Evolutionary conservation across 2,888 invertebrate genomes (phyloP).

Genomic region (Oxycera nigricornis): DNA sequence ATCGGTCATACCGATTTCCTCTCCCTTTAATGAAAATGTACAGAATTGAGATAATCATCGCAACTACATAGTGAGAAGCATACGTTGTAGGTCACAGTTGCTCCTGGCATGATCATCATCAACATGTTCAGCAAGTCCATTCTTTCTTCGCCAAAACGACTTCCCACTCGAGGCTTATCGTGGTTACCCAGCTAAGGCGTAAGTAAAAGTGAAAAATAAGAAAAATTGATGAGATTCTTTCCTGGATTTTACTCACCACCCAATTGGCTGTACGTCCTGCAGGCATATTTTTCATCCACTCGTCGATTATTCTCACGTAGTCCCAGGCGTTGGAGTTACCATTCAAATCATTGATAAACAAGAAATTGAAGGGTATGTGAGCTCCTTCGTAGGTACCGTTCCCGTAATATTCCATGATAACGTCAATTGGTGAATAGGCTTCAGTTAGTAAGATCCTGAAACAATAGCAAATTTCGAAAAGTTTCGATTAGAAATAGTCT

Average conservation of each 20-base stretch:
- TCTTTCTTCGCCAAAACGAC: constrained; percentile 69
- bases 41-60: constrained; percentile 56
- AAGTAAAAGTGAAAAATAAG: background rate
- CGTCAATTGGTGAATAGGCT: constrained; percentile 65
- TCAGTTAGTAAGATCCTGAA: constrained; percentile 68
- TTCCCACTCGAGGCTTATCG: constrained; percentile 70
- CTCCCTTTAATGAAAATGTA: constrained; percentile 59
- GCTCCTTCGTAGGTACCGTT: constrained; percentile 63
- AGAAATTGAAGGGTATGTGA: constrained; percentile 73
- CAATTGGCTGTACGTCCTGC: constrained; percentile 67
- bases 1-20: constrained; percentile 59
- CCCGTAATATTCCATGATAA: constrained; percentile 69
- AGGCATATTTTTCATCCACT: constrained; percentile 68
- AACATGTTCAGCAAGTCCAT: constrained; percentile 83
- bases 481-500: too few species aligned
- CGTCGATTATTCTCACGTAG: constrained; percentile 64
- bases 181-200: constrained; percentile 71
- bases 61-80: background rate
- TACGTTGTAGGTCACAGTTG: constrained; percentile 69
- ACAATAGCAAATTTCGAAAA: background rate
- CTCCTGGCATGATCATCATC: constrained; percentile 69
- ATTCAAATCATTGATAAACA: constrained; percentile 66
- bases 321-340: constrained; percentile 63
- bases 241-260: constrained; percentile 69
- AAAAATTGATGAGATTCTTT: too few species aligned